Evolutionary conservation across 2,797 vertebrate genomes (phyloP).

Genomic region (Acrossocheilus fasciatus): DNA sequence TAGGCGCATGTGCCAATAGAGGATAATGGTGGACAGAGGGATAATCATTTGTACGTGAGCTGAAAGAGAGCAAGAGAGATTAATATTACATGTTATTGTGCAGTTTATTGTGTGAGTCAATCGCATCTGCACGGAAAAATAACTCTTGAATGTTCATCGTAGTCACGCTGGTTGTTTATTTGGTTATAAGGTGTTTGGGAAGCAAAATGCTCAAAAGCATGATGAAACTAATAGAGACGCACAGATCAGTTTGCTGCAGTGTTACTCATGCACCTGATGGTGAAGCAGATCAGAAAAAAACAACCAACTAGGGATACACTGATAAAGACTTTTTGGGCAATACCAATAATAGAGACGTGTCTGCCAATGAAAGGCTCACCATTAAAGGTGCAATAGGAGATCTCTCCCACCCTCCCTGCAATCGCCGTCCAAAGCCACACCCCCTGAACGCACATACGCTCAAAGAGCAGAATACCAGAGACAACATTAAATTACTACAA

Average conservation of each 20-base stretch:
- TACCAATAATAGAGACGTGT: neutral
- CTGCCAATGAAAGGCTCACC: neutral
- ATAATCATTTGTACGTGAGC: slow-evolving; percentile 35
- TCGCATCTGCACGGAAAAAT: neutral
- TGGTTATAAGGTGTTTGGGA: slow-evolving; percentile 7
- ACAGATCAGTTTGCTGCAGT: neutral
- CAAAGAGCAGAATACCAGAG: no score
- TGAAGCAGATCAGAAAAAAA: neutral
- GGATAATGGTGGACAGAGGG: slow-evolving; percentile 13
- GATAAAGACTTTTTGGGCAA: neutral
- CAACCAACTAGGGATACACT: neutral
- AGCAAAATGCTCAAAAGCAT: neutral
- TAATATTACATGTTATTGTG: slow-evolving; percentile 25
- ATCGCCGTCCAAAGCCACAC: no score
- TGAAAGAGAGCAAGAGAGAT: slow-evolving; percentile 5
- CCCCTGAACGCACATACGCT: no score
- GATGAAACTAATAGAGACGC: neutral
- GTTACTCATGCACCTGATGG: neutral
- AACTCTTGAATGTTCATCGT: neutral
- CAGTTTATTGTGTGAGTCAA: neutral
- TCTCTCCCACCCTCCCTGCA: no score
- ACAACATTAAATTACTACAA: no score
- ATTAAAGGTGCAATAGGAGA: no score
- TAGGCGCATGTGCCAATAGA: slow-evolving; percentile 1
- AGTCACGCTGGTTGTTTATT: neutral